phyloP scores from a whole-genome alignment of 2,113 vertebrate genomes.

The Engystomops pustulosus region DNA sequence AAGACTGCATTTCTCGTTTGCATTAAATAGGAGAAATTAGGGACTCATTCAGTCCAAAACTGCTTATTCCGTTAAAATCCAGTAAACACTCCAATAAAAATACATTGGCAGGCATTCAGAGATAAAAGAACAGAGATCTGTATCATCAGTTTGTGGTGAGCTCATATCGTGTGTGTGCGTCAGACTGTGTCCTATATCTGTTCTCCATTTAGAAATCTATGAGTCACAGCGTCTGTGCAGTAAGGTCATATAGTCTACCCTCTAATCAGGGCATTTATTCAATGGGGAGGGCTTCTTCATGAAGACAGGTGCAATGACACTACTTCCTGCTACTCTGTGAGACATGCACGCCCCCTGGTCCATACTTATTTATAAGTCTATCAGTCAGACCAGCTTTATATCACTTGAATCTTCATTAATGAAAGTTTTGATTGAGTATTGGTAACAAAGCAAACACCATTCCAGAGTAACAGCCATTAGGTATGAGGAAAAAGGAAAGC shows the following conservation, averaged over 20 bases:
- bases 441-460: neutral
- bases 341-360: neutral
- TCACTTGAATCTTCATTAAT: neutral
- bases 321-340: neutral
- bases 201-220: slow-evolving; percentile 49
- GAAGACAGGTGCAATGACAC: slow-evolving; percentile 26
- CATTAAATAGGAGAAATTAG: slow-evolving; percentile 57
- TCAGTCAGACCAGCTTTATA: neutral
- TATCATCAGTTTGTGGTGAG: slow-evolving; percentile 55
- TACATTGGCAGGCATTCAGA: slow-evolving; percentile 46
- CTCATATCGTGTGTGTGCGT: slow-evolving; percentile 53
- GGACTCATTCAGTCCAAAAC: slow-evolving; percentile 53
- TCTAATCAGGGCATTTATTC: slow-evolving; percentile 37
- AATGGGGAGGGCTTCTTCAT: neutral
- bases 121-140: slow-evolving; percentile 49
- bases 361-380: neutral
- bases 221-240: slow-evolving; percentile 45
- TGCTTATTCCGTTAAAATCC: slow-evolving; percentile 52
- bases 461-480: too few species aligned
- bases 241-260: slow-evolving; percentile 48
- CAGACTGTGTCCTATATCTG: slow-evolving; percentile 52
- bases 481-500: too few species aligned
- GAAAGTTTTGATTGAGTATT: neutral
- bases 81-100: slow-evolving; percentile 56
- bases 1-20: slow-evolving; percentile 38